A percentile compares a stretch with the other conserved stretches of the same genome.
phyloP scores from a whole-genome alignment of 2,797 vertebrate species.

The Podarcis lilfordi region DNA sequence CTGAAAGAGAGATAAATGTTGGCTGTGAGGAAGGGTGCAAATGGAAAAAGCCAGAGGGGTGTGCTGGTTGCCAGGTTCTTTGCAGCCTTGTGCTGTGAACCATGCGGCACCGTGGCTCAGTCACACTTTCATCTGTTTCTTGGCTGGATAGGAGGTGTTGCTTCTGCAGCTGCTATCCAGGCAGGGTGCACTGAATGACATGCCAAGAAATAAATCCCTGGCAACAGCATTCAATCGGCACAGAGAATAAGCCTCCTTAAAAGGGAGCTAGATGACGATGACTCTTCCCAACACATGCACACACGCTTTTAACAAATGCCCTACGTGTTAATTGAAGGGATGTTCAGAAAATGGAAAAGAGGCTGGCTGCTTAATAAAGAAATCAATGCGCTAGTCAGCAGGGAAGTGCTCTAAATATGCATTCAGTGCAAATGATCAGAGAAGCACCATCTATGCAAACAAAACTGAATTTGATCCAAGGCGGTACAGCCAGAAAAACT shows the following conservation, averaged over 20 bases:
- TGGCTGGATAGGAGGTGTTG: constrained; percentile 31
- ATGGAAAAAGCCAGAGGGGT: constrained; percentile 3
- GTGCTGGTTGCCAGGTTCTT: constrained; percentile 15
- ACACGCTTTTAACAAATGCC: constrained; percentile 30
- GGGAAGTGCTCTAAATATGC: neutral
- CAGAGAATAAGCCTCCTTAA: constrained; percentile 34
- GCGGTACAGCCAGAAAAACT: neutral
- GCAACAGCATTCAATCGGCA: constrained; percentile 19
- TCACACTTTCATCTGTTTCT: constrained; percentile 32
- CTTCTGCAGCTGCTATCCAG: constrained; percentile 46
- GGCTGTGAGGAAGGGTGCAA: constrained; percentile 15
- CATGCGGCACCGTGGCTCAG: neutral
- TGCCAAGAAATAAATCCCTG: constrained; percentile 42
- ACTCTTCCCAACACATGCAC: constrained; percentile 24
- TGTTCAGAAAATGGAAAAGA: constrained; percentile 47
- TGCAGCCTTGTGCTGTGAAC: constrained; percentile 17
- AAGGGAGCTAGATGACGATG: constrained; percentile 37
- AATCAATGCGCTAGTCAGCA: constrained; percentile 26
- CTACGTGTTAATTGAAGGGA: constrained; percentile 31
- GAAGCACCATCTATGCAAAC: neutral
- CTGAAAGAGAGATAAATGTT: constrained; percentile 1
- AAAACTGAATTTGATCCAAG: neutral
- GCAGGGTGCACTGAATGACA: constrained; percentile 19
- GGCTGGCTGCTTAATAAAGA: constrained; percentile 49
- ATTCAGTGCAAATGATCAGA: neutral